Evolutionary conservation across 2,888 invertebrate species (phyloP).

Genomic region (Odontomyia ornata): DNA sequence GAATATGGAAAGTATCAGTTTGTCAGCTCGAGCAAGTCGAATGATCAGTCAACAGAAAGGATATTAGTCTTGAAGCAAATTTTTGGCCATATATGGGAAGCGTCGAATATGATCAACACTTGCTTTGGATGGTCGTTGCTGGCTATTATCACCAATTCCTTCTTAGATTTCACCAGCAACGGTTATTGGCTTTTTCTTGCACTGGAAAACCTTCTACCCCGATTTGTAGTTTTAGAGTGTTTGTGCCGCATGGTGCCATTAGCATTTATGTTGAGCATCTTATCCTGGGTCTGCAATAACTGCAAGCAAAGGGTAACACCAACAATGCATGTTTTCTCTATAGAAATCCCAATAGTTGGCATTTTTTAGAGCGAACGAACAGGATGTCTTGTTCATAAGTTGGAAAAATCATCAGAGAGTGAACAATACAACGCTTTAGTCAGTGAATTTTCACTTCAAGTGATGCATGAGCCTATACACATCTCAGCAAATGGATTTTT

Average conservation of each 20-base stretch:
- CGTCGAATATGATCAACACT: conserved; percentile 55
- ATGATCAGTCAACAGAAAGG: conserved; percentile 49
- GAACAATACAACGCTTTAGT: conserved; percentile 61
- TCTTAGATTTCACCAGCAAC: conserved; percentile 59
- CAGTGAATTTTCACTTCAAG: conserved; percentile 60
- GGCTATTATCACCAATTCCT: conserved; percentile 56
- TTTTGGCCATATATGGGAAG: conserved; percentile 58
- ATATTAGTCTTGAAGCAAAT: conserved; percentile 55
- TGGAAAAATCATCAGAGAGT: conserved; percentile 58
- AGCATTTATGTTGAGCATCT: conserved; percentile 52
- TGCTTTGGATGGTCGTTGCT: conserved; percentile 61
- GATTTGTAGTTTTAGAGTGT: conserved; percentile 41
- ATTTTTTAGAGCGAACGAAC: conserved; percentile 58
- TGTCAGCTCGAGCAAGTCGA: conserved; percentile 17
- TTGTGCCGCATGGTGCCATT: conserved; percentile 53
- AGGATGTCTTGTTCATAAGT: conserved; percentile 60
- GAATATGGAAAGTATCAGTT: conserved; percentile 33
- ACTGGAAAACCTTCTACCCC: conserved; percentile 40
- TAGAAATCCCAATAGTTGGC: background rate
- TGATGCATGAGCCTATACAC: conserved; percentile 60
- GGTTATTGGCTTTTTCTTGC: conserved; percentile 58
- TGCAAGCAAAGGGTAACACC: conserved; percentile 56
- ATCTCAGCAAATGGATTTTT: conserved; percentile 63
- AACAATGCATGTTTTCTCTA: background rate
- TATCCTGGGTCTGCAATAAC: conserved; percentile 54